Evolutionary conservation across 2,113 vertebrate genomes (phyloP).

Genomic region (Dipodomys stephensi): DNA sequence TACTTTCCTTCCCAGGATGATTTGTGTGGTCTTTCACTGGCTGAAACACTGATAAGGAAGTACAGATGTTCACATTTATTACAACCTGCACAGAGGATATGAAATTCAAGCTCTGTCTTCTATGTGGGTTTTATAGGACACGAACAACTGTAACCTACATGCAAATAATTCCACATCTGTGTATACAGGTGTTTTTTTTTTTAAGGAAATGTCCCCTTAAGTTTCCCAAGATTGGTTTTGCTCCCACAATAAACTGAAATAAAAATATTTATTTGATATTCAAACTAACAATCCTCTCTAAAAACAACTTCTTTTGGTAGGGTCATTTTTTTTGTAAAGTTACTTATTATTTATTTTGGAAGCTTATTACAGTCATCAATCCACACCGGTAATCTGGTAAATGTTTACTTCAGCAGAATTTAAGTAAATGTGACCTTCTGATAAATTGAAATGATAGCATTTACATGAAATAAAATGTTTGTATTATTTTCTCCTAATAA

Average conservation of each 20-base stretch:
- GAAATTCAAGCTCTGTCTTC: neutral
- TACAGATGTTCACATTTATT: slow-evolving; percentile 1
- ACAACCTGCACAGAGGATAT: neutral
- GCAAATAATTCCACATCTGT: neutral
- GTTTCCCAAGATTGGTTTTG: neutral
- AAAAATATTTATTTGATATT: neutral
- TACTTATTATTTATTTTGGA: neutral
- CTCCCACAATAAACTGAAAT: neutral
- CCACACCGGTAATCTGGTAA: neutral
- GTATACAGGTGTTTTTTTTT: slow-evolving; percentile 6
- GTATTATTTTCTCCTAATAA: neutral
- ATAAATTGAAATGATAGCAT: neutral
- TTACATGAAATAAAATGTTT: neutral
- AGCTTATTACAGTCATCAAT: fast-evolving
- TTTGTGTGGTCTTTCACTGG: neutral
- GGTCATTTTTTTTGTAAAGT: neutral
- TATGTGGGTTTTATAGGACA: neutral
- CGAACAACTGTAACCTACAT: neutral
- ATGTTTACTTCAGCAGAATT: neutral
- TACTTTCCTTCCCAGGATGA: neutral
- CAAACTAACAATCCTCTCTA: neutral
- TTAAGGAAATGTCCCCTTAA: neutral
- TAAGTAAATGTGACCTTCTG: neutral
- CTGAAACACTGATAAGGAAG: neutral
- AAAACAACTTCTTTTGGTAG: neutral